Conservation (phyloP, 2,113 vertebrate genomes). For the Pseudorectes ferrugineus region DNA sequence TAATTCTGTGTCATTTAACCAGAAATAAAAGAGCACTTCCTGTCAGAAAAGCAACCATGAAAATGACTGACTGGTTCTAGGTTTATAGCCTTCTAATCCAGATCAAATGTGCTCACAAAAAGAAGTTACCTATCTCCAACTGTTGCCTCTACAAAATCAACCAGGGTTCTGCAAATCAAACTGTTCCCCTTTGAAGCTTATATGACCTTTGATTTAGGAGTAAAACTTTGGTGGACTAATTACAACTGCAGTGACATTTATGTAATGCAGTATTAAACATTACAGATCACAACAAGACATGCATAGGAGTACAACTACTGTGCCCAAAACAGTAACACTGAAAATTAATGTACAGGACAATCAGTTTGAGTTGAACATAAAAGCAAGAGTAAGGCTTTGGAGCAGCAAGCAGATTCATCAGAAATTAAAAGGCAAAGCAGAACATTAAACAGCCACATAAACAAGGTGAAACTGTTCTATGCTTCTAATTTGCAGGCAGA, state of each 20-base stretch:
- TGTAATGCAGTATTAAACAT: background rate
- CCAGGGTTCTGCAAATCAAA: background rate
- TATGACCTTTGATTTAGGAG: background rate
- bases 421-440: slow-evolving; percentile 8
- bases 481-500: background rate
- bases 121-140: background rate
- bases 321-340: background rate
- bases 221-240: background rate
- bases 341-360: background rate
- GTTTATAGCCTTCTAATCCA: background rate
- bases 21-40: background rate
- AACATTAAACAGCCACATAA: slow-evolving; percentile 1
- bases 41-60: background rate
- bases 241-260: background rate
- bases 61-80: background rate
- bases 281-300: background rate
- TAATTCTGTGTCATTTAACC: background rate
- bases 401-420: background rate
- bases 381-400: background rate
- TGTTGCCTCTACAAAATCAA: background rate
- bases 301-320: background rate
- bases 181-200: background rate
- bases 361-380: background rate
- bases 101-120: background rate
- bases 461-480: background rate